A percentile compares a stretch with the other conserved stretches of the same genome.
Evolutionary conservation across 2,113 vertebrate genomes (phyloP).

Genomic region (Ophthalmolycus amberensis): DNA sequence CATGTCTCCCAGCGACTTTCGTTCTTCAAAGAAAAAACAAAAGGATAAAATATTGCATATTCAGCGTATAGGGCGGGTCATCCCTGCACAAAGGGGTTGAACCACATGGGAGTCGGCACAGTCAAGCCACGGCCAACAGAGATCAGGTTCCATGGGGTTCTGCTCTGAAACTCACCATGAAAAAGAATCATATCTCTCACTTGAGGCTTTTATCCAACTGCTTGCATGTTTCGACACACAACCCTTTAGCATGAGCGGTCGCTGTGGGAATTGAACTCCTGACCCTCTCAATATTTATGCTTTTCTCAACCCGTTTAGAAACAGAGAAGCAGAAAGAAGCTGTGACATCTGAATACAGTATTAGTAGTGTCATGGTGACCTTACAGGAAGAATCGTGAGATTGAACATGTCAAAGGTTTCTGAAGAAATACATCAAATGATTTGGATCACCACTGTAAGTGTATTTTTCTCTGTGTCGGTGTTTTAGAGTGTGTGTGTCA

Average conservation of each 20-base stretch:
- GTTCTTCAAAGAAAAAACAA: too few relatives aligned
- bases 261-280: constrained; percentile 11
- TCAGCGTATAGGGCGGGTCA: neutral
- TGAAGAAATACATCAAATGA: neutral
- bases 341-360: neutral
- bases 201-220: constrained; percentile 23
- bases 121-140: neutral
- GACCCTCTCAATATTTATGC: constrained; percentile 8
- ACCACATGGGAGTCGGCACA: neutral
- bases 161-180: neutral
- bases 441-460: neutral
- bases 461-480: neutral
- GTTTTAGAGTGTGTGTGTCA: constrained; percentile 7
- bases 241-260: constrained; percentile 4
- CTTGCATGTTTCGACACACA: neutral
- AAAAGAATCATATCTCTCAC: constrained; percentile 8
- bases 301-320: neutral
- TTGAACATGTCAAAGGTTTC: neutral
- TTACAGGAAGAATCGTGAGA: constrained; percentile 4
- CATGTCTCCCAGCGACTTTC: too few relatives aligned
- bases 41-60: neutral
- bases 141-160: neutral
- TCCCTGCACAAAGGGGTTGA: neutral
- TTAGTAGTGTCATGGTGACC: neutral
- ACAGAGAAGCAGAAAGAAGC: neutral